A percentile compares a stretch with the other conserved stretches of the same genome.
Conservation (phyloP, 2,797 vertebrate genomes). For the Cirrhinus mrigala region DNA sequence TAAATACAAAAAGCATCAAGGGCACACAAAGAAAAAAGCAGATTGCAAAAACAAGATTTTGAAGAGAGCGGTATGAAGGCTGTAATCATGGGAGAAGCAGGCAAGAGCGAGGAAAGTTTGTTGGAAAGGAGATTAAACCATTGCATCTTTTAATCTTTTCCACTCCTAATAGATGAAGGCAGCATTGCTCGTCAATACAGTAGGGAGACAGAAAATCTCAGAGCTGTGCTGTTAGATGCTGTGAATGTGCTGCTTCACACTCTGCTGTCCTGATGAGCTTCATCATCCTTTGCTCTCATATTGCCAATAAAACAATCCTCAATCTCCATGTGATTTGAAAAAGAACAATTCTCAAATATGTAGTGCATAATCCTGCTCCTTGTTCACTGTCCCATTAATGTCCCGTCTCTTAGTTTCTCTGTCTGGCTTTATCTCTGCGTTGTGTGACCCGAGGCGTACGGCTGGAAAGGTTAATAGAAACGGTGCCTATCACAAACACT, state of each 20-base stretch:
- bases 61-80: constrained; percentile 23
- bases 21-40: constrained; percentile 4
- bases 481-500: constrained; percentile 11
- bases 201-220: constrained; percentile 2
- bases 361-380: neutral
- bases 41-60: constrained; percentile 24
- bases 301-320: neutral
- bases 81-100: constrained; percentile 16
- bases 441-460: constrained; percentile 6
- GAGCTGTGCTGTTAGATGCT: constrained; percentile 20
- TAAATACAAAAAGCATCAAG: neutral
- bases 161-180: constrained; percentile 38
- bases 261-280: constrained; percentile 38
- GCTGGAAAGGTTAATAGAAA: constrained; percentile 46
- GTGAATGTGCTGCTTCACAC: constrained; percentile 16
- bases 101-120: constrained; percentile 10
- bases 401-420: neutral
- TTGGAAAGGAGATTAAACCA: neutral
- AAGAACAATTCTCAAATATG: constrained; percentile 21
- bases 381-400: neutral
- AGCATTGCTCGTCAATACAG: constrained; percentile 1
- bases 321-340: neutral
- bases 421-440: neutral
- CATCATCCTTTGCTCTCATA: constrained; percentile 2
- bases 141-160: neutral